A percentile compares a stretch with the other conserved stretches of the same genome.
Conservation (phyloP, 2,888 invertebrate genomes). For the Timema podura region DNA sequence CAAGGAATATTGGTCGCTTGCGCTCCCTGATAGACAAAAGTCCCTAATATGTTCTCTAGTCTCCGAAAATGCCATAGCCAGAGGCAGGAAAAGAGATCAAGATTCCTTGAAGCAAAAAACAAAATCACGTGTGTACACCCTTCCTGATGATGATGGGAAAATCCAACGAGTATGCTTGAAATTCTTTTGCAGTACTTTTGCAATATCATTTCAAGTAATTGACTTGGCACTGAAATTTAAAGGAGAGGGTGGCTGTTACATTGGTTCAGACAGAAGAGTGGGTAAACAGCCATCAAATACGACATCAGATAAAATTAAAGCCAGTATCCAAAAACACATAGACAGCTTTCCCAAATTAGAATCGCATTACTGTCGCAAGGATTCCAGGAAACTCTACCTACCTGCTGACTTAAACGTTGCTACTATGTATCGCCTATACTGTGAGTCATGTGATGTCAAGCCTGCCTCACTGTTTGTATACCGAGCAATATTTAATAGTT, state of each 20-base stretch:
- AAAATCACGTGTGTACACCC: constrained; percentile 4
- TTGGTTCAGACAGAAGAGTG: constrained; percentile 2
- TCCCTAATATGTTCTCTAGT: constrained; percentile 4
- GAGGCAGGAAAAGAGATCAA: constrained; percentile 13
- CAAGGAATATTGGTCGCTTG: constrained; percentile 10
- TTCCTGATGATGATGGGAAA: constrained; percentile 8
- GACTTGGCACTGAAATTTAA: constrained; percentile 2
- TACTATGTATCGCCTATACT: constrained; percentile 6
- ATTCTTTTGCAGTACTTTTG: constrained; percentile 12
- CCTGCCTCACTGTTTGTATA: constrained; percentile 10
- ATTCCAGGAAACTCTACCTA: constrained; percentile 6
- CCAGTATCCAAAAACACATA: constrained; percentile 6
- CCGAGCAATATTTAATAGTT: constrained; percentile 5
- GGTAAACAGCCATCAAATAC: background rate
- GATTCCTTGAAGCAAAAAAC: background rate
- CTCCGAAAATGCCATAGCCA: background rate
- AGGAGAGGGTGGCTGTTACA: constrained; percentile 10
- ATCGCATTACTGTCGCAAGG: constrained; percentile 5
- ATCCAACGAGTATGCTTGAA: constrained; percentile 10
- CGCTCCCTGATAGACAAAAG: background rate
- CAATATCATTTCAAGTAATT: constrained; percentile 7
- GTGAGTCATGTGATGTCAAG: constrained; percentile 11
- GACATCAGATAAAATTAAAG: background rate
- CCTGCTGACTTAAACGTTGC: constrained; percentile 8
- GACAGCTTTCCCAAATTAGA: constrained; percentile 4